Evolutionary conservation across 1,140 invertebrate species (phyloP).

Genomic region (Archivesica marissinica): DNA sequence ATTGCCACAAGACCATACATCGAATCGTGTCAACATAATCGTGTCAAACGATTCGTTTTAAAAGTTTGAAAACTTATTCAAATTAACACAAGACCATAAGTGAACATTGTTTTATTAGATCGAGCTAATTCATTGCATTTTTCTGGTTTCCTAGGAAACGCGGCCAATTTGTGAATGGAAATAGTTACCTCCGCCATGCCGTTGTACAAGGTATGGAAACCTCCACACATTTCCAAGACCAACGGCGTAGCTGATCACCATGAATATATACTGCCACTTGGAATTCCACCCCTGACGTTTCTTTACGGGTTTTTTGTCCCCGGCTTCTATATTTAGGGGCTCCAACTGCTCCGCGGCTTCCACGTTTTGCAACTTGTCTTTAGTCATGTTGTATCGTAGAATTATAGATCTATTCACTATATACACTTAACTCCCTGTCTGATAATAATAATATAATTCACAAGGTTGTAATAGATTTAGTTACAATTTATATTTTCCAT

Average conservation of each 20-base stretch:
- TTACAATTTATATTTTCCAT: no score
- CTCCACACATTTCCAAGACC: constrained; percentile 82
- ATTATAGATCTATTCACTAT: no score
- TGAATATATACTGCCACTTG: constrained; percentile 80
- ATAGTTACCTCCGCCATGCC: constrained; percentile 79
- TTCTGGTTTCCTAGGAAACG: constrained; percentile 29
- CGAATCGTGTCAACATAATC: no score
- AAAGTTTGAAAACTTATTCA: no score
- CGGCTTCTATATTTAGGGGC: constrained; percentile 35
- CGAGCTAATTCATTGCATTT: no score
- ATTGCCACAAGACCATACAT: no score
- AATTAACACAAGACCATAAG: no score
- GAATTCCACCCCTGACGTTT: constrained; percentile 71
- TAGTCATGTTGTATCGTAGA: constrained; percentile 39
- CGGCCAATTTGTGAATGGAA: background rate
- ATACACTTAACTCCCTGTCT: no score
- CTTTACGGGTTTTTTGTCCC: constrained; percentile 29
- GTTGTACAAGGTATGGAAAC: constrained; percentile 80
- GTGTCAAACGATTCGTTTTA: no score
- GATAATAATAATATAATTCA: no score
- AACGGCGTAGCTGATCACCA: constrained; percentile 81
- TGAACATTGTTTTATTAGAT: no score
- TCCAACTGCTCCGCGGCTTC: constrained; percentile 33
- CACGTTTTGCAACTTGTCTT: constrained; percentile 30
- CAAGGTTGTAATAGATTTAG: no score